Evolutionary conservation across 2,113 vertebrate species (phyloP).

Genomic region (Oriolus oriolus): DNA sequence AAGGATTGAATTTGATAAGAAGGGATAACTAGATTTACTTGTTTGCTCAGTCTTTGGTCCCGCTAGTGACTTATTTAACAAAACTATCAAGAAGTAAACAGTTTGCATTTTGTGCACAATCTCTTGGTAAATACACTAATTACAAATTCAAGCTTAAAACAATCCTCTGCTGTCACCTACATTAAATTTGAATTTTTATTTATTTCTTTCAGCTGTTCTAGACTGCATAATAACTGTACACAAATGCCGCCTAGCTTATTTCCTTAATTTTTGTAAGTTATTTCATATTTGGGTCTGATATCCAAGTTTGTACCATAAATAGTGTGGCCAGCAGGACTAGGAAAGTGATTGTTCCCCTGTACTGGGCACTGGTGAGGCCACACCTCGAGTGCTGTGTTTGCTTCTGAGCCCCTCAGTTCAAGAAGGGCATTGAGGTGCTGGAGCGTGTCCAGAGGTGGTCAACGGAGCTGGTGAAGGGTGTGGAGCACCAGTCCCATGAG

Average conservation of each 20-base stretch:
- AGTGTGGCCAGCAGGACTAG: too few relatives aligned
- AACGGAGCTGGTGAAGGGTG: rapidly evolving
- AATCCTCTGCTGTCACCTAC: not conserved
- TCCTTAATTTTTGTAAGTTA: not conserved
- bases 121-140: not conserved
- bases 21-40: not conserved
- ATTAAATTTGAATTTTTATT: not conserved
- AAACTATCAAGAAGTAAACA: not conserved
- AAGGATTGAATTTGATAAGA: not conserved
- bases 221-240: not conserved
- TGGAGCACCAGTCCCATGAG: not conserved
- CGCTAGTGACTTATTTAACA: not conserved
- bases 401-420: rapidly evolving
- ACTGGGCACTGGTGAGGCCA: not conserved
- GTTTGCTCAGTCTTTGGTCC: not conserved
- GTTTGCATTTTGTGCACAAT: not conserved
- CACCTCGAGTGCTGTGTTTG: rapidly evolving
- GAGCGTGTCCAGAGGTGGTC: rapidly evolving
- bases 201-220: not conserved
- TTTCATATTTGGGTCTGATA: not conserved
- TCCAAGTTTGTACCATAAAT: not conserved
- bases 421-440: too few relatives aligned
- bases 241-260: not conserved
- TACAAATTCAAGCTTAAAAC: conserved; percentile 1
- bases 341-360: not conserved